Percentiles rank a stretch among this genome's conserved stretches.
These are phyloP conservation scores for Leptestheria dahalacensis DNA, from an alignment of 1,140 invertebrate genomes.

Conservation along the genomic window DNA sequence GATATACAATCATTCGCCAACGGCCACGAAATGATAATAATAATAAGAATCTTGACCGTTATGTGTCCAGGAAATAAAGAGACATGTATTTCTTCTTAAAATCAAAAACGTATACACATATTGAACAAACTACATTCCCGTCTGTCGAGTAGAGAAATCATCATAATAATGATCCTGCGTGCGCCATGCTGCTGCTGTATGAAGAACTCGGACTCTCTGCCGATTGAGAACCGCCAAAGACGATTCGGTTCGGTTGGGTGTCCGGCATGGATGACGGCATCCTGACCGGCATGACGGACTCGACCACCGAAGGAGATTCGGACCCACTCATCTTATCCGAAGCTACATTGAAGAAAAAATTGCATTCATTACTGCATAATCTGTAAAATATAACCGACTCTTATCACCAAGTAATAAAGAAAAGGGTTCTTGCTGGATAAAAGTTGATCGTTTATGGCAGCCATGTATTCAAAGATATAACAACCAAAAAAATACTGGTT, in stretches of 20 bases:
- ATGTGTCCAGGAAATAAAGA: neutral
- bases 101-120: neutral
- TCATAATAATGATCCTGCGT: neutral
- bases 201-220: neutral
- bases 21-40: neutral
- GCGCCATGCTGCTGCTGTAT: neutral
- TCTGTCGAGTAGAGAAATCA: neutral
- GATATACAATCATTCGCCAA: no score
- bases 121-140: neutral
- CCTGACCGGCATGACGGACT: constrained; percentile 1
- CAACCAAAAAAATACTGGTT: neutral
- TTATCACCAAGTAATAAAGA: no score
- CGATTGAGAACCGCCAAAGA: neutral
- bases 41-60: neutral
- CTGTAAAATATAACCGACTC: no score
- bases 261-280: neutral
- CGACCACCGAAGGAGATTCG: constrained; percentile 2
- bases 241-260: neutral
- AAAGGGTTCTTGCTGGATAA: no score
- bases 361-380: no score
- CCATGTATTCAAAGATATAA: neutral
- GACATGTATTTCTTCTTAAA: neutral
- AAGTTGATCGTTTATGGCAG: neutral
- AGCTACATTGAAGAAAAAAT: neutral
- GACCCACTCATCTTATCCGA: neutral